Conservation (phyloP, 2,888 invertebrate species). For the Apodemia mormo region DNA sequence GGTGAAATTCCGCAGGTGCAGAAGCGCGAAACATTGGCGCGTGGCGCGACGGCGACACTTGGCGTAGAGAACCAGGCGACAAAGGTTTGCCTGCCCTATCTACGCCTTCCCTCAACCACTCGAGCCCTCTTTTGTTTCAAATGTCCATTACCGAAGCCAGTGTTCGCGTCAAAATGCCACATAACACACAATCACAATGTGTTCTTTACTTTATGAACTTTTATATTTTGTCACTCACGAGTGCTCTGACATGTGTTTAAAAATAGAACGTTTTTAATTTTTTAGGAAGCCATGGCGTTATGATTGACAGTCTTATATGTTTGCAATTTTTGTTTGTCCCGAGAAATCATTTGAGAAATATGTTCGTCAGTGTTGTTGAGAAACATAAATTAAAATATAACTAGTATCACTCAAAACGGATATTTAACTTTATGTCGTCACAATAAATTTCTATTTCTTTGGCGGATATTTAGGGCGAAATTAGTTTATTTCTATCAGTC, state of each 20-base stretch:
- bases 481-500: too few species aligned
- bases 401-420: too few species aligned
- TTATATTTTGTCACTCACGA: constrained; percentile 19
- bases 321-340: neutral
- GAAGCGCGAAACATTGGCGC: constrained; percentile 17
- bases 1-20: constrained; percentile 17
- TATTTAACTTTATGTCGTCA: too few species aligned
- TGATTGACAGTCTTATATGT: neutral
- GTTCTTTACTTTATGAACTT: constrained; percentile 49
- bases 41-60: constrained; percentile 30
- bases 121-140: constrained; percentile 53
- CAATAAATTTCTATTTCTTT: too few species aligned
- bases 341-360: too few species aligned
- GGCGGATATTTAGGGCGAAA: too few species aligned
- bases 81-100: constrained; percentile 64
- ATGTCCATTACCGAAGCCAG: constrained; percentile 53
- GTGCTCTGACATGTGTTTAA: constrained; percentile 3
- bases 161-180: constrained; percentile 51
- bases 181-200: constrained; percentile 43
- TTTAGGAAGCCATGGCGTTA: neutral
- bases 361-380: too few species aligned
- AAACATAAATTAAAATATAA: too few species aligned
- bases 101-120: constrained; percentile 50
- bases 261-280: neutral
- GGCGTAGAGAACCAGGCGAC: constrained; percentile 43